Evolutionary conservation across 2,113 vertebrate genomes (phyloP).

Genomic region (Zingel zingel): DNA sequence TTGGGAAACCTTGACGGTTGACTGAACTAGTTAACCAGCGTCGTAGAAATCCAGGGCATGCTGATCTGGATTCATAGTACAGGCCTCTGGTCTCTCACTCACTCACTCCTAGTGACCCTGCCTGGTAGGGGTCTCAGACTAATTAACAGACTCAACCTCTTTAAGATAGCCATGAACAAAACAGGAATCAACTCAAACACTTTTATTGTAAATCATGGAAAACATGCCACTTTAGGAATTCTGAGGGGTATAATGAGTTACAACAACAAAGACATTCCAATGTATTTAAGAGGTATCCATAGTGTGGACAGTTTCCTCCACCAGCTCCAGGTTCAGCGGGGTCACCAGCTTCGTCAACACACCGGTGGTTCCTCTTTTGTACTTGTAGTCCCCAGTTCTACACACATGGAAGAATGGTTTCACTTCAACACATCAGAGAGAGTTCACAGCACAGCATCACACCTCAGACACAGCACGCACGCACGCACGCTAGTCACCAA

Average conservation of each 20-base stretch:
- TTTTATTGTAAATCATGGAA: conserved; percentile 78
- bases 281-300: conserved; percentile 89
- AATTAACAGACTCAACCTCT: no score
- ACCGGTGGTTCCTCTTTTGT: conserved; percentile 86
- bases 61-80: no score
- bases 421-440: background rate
- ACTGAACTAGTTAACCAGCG: no score
- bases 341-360: conserved; percentile 82
- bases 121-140: no score
- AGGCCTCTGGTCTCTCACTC: no score
- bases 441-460: no score
- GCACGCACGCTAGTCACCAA: no score
- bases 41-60: no score
- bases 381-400: conserved; percentile 85
- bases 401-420: background rate
- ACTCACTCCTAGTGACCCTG: no score
- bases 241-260: background rate
- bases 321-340: conserved; percentile 83
- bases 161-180: background rate
- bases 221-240: conserved; percentile 36
- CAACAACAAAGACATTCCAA: background rate
- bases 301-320: conserved; percentile 88
- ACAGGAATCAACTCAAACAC: conserved; percentile 40
- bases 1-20: no score
- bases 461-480: no score